Evolutionary conservation across 2,113 vertebrate species (phyloP).

Genomic region (Paramormyrops kingsleyae): DNA sequence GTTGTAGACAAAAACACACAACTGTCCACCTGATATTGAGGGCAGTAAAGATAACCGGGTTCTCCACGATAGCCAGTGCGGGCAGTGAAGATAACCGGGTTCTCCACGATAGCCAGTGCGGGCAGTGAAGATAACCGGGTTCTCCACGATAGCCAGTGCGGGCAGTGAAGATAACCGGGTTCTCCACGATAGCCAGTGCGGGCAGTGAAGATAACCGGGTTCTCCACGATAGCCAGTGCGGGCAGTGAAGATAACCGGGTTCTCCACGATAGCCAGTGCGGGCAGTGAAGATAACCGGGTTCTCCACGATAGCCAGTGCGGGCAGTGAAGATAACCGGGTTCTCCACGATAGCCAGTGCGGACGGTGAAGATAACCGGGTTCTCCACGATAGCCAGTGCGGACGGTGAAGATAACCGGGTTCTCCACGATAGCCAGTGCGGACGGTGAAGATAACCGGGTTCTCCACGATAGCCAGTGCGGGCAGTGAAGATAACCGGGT

Average conservation of each 20-base stretch:
- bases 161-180: constrained; percentile 52
- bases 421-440: constrained; percentile 45
- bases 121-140: constrained; percentile 52
- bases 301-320: constrained; percentile 43
- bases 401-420: constrained; percentile 56
- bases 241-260: constrained; percentile 52
- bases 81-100: constrained; percentile 52
- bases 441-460: constrained; percentile 56
- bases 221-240: constrained; percentile 43
- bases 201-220: constrained; percentile 52
- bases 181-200: constrained; percentile 43
- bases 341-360: constrained; percentile 45
- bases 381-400: constrained; percentile 45
- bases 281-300: constrained; percentile 52
- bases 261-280: constrained; percentile 43
- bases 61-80: constrained; percentile 36
- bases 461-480: constrained; percentile 43
- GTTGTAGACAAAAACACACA: constrained; percentile 35
- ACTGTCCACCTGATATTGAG: constrained; percentile 48
- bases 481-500: constrained; percentile 52
- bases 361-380: constrained; percentile 56
- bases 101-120: constrained; percentile 43
- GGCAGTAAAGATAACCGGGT: constrained; percentile 52
- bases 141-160: constrained; percentile 43
- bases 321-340: constrained; percentile 52